Base-by-base conservation (phyloP, 2,113 vertebrate genomes). In the Cygnus buccinator region DNA sequence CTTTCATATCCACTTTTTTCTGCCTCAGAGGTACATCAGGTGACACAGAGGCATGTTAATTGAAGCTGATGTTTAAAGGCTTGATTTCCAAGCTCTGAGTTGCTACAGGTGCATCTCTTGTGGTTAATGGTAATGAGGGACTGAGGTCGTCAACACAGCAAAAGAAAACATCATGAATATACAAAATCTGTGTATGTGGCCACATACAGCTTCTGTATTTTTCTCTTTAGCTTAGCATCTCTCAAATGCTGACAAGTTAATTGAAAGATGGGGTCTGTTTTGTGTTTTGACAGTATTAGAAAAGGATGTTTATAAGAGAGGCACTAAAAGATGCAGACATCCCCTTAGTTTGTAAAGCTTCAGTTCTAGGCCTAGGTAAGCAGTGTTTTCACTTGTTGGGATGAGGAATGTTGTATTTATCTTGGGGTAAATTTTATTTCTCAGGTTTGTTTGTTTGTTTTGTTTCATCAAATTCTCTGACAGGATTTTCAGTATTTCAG, bases 61-160 rank as follows among this genome's bases (percentile, higher is more conserved):
- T 96, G 92, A 96, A 91, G 93, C 62, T 95, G 97, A 90, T 91
- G 95, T 97, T 94, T 80, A 88, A 74, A 95, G 81, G 70, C 54
- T 93, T 92, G 52, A 68, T 95, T 97, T 96, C 81, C 92, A 95
- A 86, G 50, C 71, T 92, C 90, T 90, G 92, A 71, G 75, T 97
- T 97, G 85, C 93, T 94, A 81, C 96, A 97, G 97, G 96, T 97
- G 95, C 93, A 95, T 89, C 93, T 93, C 74, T 65, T 96, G 87
- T 94, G 93, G 85, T 87, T 91, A 73, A 66, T 75, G 61, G 71
- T 57, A 94, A 55, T 35, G 61, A 73, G 94, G 91, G 81, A 12
- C 80, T 78, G 68, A 89, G 72, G 52, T 75, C 8, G 1, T 89
- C 70, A 72, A 87, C 55, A 57, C 2, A 92, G 94, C 76, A 70